These are phyloP conservation scores for Clepsis dumicolana DNA, from an alignment of 2,888 invertebrate species.

Conservation along the genomic window DNA sequence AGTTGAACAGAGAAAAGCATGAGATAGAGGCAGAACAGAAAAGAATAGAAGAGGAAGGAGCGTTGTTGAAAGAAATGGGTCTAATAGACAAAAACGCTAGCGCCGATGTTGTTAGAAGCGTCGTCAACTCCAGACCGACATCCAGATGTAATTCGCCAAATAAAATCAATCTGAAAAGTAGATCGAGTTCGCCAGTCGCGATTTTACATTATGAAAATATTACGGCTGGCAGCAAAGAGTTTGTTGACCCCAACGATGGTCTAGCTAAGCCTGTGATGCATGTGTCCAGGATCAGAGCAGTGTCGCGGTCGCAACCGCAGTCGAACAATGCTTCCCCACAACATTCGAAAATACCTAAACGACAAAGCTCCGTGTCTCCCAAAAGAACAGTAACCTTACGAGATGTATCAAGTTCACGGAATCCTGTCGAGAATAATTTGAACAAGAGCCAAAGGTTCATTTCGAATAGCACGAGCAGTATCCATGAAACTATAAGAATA, in stretches of 20 bases:
- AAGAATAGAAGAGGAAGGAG: slow-evolving; percentile 78
- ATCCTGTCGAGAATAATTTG: slow-evolving; percentile 63
- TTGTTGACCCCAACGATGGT: slow-evolving; percentile 64
- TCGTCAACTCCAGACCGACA: slow-evolving; percentile 62
- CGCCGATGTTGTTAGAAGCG: slow-evolving; percentile 58
- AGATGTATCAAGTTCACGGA: slow-evolving; percentile 58
- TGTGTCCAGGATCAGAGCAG: slow-evolving; percentile 68
- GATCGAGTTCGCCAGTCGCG: slow-evolving; percentile 78
- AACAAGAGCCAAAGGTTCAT: slow-evolving; percentile 74
- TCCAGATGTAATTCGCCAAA: slow-evolving; percentile 76
- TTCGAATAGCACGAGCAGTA: slow-evolving; percentile 81
- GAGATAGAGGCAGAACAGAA: slow-evolving; percentile 78
- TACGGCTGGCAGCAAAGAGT: slow-evolving; percentile 59
- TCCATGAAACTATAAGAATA: slow-evolving; percentile 77
- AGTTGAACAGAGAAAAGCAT: slow-evolving; percentile 80
- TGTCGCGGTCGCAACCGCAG: slow-evolving; percentile 78
- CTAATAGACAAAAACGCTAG: slow-evolving; percentile 69
- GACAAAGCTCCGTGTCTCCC: slow-evolving; percentile 80
- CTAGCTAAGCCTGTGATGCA: slow-evolving; percentile 67
- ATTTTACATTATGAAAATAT: slow-evolving; percentile 70
- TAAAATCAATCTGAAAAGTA: slow-evolving; percentile 72
- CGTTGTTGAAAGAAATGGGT: slow-evolving; percentile 80
- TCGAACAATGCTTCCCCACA: slow-evolving; percentile 81
- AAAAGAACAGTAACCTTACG: slow-evolving; percentile 57
- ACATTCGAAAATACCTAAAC: slow-evolving; percentile 80